Percentiles rank a stretch among this genome's conserved stretches.
Evolutionary conservation across 2,888 invertebrate genomes (phyloP).

Genomic region (Hydraecia micacea): DNA sequence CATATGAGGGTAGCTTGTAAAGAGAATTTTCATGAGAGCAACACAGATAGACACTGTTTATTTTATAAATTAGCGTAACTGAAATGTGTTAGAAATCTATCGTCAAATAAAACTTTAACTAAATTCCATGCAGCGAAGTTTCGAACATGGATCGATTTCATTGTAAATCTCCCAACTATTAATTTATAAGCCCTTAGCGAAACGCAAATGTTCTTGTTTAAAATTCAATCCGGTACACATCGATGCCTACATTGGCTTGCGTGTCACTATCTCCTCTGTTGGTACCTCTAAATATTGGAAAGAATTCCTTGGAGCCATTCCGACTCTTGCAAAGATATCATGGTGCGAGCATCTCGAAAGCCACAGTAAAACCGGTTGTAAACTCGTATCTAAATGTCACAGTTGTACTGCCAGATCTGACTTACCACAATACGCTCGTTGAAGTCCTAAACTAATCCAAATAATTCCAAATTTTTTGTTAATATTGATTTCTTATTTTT

Average conservation of each 20-base stretch:
- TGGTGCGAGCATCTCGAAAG: constrained; percentile 65
- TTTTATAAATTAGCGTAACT: constrained; percentile 7
- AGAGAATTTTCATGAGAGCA: constrained; percentile 32
- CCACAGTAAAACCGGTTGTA: constrained; percentile 72
- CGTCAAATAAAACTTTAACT: too few relatives aligned
- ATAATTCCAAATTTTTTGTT: background rate
- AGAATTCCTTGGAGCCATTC: constrained; percentile 67
- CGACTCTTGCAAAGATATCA: constrained; percentile 70
- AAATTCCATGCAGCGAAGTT: background rate
- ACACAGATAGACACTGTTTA: constrained; percentile 24
- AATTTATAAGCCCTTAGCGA: constrained; percentile 42
- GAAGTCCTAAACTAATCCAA: background rate
- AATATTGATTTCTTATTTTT: background rate
- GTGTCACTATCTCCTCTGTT: constrained; percentile 70
- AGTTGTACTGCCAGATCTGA: constrained; percentile 60
- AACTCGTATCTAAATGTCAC: constrained; percentile 72
- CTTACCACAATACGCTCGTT: constrained; percentile 58
- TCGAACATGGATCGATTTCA: background rate
- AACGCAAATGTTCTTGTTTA: constrained; percentile 57
- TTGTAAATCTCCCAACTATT: constrained; percentile 15
- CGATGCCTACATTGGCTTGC: constrained; percentile 66
- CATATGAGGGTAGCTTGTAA: constrained; percentile 22
- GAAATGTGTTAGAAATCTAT: background rate
- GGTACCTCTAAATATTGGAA: constrained; percentile 71
- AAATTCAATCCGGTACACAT: constrained; percentile 60